Evolutionary conservation across 2,888 invertebrate genomes (phyloP).

Genomic region (Tiphia femorata): DNA sequence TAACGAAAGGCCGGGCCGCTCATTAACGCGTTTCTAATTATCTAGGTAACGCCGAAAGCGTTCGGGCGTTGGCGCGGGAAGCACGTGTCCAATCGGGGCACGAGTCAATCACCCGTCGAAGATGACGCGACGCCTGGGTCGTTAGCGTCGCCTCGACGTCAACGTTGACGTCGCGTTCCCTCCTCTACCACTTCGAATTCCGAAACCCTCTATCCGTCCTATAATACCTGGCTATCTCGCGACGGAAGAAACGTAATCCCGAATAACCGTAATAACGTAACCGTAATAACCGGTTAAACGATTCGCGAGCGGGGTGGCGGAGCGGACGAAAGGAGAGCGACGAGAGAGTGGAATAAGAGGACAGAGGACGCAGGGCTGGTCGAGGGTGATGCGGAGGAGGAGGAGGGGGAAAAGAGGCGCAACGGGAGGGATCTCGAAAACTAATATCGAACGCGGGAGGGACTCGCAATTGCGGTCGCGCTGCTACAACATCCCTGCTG

Average conservation of each 20-base stretch:
- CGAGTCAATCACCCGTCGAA: slow-evolving; percentile 46
- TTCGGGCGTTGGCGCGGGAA: slow-evolving; percentile 3
- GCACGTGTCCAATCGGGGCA: slow-evolving; percentile 38
- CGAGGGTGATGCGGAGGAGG: slow-evolving; percentile 30
- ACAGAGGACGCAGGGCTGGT: too few relatives aligned
- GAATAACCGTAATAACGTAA: slow-evolving; percentile 35
- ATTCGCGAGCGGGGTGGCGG: slow-evolving; percentile 32
- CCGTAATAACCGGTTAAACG: slow-evolving; percentile 64
- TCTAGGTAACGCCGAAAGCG: slow-evolving; percentile 34
- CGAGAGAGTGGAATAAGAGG: neutral
- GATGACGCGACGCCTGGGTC: slow-evolving; percentile 21
- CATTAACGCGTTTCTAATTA: slow-evolving; percentile 55
- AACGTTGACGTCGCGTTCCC: neutral
- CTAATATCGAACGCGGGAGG: slow-evolving; percentile 63
- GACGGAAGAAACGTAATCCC: slow-evolving; percentile 4
- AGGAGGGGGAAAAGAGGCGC: slow-evolving; percentile 6
- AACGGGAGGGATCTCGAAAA: slow-evolving; percentile 55
- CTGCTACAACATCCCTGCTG: slow-evolving; percentile 32
- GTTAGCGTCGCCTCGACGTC: slow-evolving; percentile 24
- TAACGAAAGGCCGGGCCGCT: slow-evolving; percentile 24
- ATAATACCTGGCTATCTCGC: neutral
- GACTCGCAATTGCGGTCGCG: slow-evolving; percentile 63
- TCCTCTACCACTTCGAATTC: neutral
- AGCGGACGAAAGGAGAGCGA: slow-evolving; percentile 18
- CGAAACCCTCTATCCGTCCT: neutral